phyloP scores from a whole-genome alignment of 53 echinoderm and acorn worm genomes.

The Echinarachnius parma region DNA sequence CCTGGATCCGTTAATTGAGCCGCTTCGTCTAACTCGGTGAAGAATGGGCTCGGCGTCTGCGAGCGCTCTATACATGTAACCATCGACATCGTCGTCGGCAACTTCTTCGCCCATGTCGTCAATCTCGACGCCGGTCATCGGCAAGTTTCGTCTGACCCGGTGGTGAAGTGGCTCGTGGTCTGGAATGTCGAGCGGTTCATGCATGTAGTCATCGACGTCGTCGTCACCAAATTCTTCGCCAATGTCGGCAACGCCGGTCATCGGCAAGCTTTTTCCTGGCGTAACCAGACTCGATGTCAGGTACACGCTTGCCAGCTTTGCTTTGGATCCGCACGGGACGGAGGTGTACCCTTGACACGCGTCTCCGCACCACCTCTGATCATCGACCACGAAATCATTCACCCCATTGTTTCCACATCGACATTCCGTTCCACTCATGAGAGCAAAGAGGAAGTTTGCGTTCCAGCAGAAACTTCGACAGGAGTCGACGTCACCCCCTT shows the following conservation, averaged over 20 bases:
- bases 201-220: not conserved
- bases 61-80: not conserved
- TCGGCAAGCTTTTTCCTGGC: not conserved
- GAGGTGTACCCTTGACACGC: not conserved
- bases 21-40: not conserved
- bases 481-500: not conserved
- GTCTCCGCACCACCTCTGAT: not conserved
- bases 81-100: not conserved
- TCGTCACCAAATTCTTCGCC: not conserved
- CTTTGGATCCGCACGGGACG: conserved; percentile 22
- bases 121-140: not conserved
- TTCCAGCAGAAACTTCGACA: conserved; percentile 20
- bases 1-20: too few species aligned
- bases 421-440: conserved; percentile 1
- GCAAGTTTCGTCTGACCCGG: not conserved
- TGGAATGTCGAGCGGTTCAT: not conserved
- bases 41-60: not conserved
- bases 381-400: not conserved
- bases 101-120: not conserved
- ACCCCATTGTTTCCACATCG: not conserved
- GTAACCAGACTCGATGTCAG: conserved; percentile 15
- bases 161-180: not conserved
- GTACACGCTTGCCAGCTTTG: conserved; percentile 1
- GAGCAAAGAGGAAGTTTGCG: not conserved
- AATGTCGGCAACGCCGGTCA: not conserved